Percentiles rank a stretch among this genome's conserved stretches.
Conservation (phyloP, 2,113 vertebrate genomes). For the Morphnarchus princeps region DNA sequence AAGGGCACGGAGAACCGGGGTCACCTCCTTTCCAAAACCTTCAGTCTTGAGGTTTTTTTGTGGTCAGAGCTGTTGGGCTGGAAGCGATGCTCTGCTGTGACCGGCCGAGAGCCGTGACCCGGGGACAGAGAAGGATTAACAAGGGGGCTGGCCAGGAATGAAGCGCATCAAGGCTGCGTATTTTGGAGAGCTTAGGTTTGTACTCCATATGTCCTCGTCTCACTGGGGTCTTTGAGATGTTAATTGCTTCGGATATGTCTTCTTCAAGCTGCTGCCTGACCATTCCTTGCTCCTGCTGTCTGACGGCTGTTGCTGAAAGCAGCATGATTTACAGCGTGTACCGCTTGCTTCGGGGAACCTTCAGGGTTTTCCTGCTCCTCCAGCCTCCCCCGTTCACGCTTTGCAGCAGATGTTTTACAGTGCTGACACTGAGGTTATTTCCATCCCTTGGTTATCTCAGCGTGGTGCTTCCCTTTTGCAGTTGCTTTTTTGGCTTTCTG, state of each 20-base stretch:
- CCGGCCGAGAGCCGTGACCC: accelerated
- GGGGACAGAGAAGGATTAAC: background rate
- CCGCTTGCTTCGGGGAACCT: background rate
- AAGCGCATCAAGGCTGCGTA: background rate
- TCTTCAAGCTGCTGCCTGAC: background rate
- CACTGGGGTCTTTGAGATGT: background rate
- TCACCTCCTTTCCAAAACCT: background rate
- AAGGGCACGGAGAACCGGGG: accelerated
- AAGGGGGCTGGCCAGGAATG: background rate
- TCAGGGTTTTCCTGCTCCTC: background rate
- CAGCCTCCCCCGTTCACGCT: background rate
- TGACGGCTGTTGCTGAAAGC: background rate
- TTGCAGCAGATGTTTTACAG: background rate
- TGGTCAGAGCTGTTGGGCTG: background rate
- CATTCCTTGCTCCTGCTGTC: background rate
- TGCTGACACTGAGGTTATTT: background rate
- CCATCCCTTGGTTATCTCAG: background rate
- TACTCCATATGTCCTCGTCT: background rate
- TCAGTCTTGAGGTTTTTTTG: background rate
- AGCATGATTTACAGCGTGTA: background rate
- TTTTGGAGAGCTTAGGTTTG: background rate
- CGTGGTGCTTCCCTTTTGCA: background rate
- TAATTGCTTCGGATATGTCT: background rate
- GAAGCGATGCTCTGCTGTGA: background rate
- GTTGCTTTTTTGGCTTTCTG: background rate